Percentiles rank a stretch among this genome's conserved stretches.
phyloP scores from a whole-genome alignment of 2,797 vertebrate genomes.

The Brachyrhaphis roseni region DNA sequence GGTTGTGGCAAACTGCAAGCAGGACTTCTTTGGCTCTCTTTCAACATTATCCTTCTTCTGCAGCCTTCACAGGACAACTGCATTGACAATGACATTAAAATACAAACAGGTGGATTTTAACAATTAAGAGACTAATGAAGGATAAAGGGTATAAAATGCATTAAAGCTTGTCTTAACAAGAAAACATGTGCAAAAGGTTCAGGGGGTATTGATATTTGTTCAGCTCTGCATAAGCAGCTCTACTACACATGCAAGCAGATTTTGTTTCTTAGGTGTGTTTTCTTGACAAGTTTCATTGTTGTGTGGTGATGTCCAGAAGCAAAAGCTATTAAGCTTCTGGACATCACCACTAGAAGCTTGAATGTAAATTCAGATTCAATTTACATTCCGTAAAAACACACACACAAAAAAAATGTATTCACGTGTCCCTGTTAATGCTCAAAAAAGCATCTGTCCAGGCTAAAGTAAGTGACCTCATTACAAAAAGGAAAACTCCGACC shows the following conservation, averaged over 20 bases:
- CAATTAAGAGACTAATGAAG: not conserved
- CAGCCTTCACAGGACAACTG: too few relatives aligned
- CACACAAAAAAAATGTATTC: not conserved
- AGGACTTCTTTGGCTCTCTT: too few relatives aligned
- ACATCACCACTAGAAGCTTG: too few relatives aligned
- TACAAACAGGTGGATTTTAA: too few relatives aligned
- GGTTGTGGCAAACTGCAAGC: not conserved
- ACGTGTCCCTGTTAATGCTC: slow-evolving; percentile 6
- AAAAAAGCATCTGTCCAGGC: slow-evolving; percentile 47
- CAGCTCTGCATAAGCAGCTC: not conserved
- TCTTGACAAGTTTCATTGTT: not conserved
- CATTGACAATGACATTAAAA: too few relatives aligned
- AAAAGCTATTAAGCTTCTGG: not conserved
- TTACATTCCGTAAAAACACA: not conserved
- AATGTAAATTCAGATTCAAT: too few relatives aligned
- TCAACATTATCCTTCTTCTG: too few relatives aligned
- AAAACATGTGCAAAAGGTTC: not conserved
- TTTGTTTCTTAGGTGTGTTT: not conserved
- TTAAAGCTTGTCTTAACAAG: not conserved
- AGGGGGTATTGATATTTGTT: not conserved
- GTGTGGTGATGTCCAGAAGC: not conserved
- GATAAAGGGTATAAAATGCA: not conserved
- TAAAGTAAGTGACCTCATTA: slow-evolving; percentile 51
- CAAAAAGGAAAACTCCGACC: slow-evolving; percentile 32
- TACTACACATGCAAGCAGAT: not conserved